Evolutionary conservation across 1,140 invertebrate genomes (phyloP), one percentile per base, ranked within the genome.

Genomic region (Lordiphosa stackelbergi): DNA sequence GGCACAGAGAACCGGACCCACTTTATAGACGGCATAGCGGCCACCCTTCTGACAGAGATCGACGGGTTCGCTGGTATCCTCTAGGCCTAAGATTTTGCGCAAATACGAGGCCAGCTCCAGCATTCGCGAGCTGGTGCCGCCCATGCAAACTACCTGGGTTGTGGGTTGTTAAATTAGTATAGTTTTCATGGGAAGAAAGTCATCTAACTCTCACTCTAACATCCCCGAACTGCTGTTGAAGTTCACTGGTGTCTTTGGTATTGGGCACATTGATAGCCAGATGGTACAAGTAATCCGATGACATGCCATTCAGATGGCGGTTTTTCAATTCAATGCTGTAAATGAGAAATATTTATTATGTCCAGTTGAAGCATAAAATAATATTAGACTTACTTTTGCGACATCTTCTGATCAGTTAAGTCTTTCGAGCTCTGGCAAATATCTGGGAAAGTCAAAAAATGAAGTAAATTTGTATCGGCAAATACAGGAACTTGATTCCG

Each of bases 21-120:
- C 85, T 93, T 99, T 99, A 88, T 94, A 99, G 92, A 99, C 95
- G 10, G 94, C 94, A 89, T 98, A 99, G 66, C 97, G 91, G 86
- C 98, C 28, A 0, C 75, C 75, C 0, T 34, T 16, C 70, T 92
- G 93, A 66, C 94, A 95, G 52, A 98, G 95, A 88, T 99, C 96
- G 45, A 92, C 90, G 8, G 97, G 89, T 31, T 95, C 42, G 93
- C 95, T 92, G 53, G 96, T 88, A 84, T 94, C 94, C 83, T 95
- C 91, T 0, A 71, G 4, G 0, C 92, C 93, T 56, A 97, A 93
- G 88, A 96, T 92, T 58, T 93, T 89, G 91, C 95, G 93, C 61
- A 98, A 94, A 77, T 92, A 94, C 77, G 94, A 89, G 1, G 97
- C 96, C 81, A 98, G 97, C 58, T 93, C 91, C 84, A 95, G 92